Base-by-base conservation (phyloP, 2,797 vertebrate species). In the Melopsittacus undulatus region DNA sequence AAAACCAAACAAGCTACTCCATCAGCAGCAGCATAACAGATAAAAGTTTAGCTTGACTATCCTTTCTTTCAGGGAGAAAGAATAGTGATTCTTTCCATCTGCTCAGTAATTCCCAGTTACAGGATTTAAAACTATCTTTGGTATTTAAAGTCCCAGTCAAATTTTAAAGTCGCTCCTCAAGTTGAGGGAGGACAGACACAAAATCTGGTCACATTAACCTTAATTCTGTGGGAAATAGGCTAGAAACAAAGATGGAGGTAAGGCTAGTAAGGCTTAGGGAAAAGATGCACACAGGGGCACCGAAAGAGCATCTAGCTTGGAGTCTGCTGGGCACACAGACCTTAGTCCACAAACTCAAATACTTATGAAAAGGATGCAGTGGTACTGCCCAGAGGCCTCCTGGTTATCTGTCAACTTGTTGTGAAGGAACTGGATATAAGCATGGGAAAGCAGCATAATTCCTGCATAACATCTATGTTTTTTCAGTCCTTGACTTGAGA, bases 331-430 rank as follows among this genome's bases (percentile, higher is more conserved):
- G 29, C 13, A 20, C 2, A 2, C 9, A 38, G 45, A 24, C 40
- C 51, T 42, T 2, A 3, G 16, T 18, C 42, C 3, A 3, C 5
- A 22, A 51, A 30, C 32, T 63, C 2, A 0, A 51, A 54, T 57
- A 27, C 17, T 64, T 24, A 13, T 0, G 5, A 7, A 69, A 74
- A 78, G 34, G 23, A 32, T 36, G 27, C 15, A 24, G 42, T 52
- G 36, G 8, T 59, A 45, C 13, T 87, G n/a, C 10, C 49, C n/a
- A 36, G 30, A 46, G 32, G 8, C 20, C 11, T 80, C 27, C 38
- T 40, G 8, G 6, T 64, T 69, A 20, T 40, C 32, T 59, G 2
- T 34, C 67, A 62, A 10, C 8, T 62, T 69, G 18, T 45, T 46
- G 5, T 27, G 27, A 78, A 75, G 18, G 40, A 75, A 49, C 18